Percentiles rank a stretch among this genome's conserved stretches.
phyloP scores from a whole-genome alignment of 1,140 invertebrate genomes.

The Camponotus floridanus region DNA sequence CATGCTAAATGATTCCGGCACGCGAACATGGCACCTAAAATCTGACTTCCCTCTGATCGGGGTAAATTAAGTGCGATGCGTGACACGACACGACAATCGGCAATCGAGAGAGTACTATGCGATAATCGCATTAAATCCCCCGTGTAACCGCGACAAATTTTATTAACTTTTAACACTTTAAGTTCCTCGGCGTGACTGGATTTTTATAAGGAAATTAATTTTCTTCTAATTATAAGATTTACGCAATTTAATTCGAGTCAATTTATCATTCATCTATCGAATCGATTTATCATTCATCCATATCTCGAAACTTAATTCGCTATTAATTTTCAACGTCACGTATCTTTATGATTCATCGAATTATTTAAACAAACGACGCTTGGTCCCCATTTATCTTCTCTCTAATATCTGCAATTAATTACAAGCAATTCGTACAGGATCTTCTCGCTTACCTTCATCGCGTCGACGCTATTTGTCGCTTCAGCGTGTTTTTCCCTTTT shows the following conservation, averaged over 20 bases:
- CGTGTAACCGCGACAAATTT: not conserved
- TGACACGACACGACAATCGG: slow-evolving; percentile 38
- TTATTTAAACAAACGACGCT: not conserved
- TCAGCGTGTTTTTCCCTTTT: not conserved
- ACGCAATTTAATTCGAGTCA: not conserved
- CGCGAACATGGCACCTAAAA: slow-evolving; percentile 36
- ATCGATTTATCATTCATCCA: not conserved
- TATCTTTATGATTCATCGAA: not conserved
- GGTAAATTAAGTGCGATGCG: slow-evolving; percentile 43
- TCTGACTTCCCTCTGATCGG: not conserved
- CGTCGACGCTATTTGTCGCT: not conserved
- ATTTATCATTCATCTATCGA: not conserved
- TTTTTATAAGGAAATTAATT: not conserved
- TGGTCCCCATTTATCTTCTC: not conserved
- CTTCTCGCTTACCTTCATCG: not conserved
- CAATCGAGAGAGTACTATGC: slow-evolving; percentile 4
- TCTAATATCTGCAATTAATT: not conserved
- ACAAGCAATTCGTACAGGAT: not conserved
- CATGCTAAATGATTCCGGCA: slow-evolving; percentile 60
- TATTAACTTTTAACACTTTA: not conserved
- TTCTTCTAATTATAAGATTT: too few species aligned
- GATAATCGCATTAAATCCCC: slow-evolving; percentile 23
- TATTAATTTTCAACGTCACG: not conserved
- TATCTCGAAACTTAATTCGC: not conserved
- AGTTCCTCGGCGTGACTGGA: not conserved